Base-by-base conservation (phyloP, 1,140 invertebrate species). In the Fopius arisanus region DNA sequence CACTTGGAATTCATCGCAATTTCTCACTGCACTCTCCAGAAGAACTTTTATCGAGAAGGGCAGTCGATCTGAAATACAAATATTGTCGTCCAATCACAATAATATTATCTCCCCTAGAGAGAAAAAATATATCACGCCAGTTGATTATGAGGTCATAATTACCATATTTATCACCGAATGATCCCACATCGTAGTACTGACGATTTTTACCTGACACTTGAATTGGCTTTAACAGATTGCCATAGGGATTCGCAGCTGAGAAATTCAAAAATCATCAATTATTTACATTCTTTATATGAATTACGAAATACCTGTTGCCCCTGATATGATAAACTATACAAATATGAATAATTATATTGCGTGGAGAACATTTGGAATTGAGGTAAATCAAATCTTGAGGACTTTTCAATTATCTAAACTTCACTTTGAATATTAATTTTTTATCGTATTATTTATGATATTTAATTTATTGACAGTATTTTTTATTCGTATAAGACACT, bases 1-100 rank as follows among this genome's bases (percentile, higher is more conserved):
- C 5, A 96, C 92, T 85, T 97, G 95, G 84, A 99, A 98, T 79
- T 96, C 94, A 89, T 99, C 98, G 87, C 97, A 99, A 89, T 98
- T 97, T 70, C 98, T 89, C 0, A 99, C 93, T 31, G 96, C 96
- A 6, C 97, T 97, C 89, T 99, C 98, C 78, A 99, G 88, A 0
- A 99, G 89, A 6, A 99, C 93, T 82, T 97, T 90, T 67, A 99
- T 95, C 3, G 96, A 98, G 88, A 92, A 99, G 0, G 98, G 98
- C n/a, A 99, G 88, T 78, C 90, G 90, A 72, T 92, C 94, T 94
- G 81, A 10, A 29, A 12, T 16, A 21, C 10, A 90, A 89, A 76
- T 71, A 77, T 77, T 71, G 2, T 14, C 5, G 7, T 4, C 1
- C 54, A 59, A 63, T 63, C 1, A 63, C 28, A 65, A n/a, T 16